phyloP scores from a whole-genome alignment of 1,140 invertebrate genomes.

The Anastatus disparis region DNA sequence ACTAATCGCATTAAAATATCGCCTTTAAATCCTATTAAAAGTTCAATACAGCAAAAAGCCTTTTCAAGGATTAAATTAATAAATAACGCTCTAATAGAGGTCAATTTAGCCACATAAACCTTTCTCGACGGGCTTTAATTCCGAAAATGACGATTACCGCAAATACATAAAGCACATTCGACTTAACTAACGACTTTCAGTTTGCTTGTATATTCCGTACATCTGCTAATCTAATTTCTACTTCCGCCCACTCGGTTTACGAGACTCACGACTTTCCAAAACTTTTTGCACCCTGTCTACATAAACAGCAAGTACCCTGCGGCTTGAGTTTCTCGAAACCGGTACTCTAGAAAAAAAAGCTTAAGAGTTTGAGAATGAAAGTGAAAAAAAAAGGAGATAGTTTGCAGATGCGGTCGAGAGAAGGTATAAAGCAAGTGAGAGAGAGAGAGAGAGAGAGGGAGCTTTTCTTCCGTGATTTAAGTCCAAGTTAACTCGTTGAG shows the following conservation, averaged over 20 bases:
- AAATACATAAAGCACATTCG: background rate
- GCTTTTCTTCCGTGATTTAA: conserved; percentile 52
- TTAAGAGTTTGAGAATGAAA: background rate
- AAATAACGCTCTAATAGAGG: background rate
- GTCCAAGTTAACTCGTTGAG: conserved; percentile 36
- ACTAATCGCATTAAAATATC: background rate
- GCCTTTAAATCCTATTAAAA: background rate
- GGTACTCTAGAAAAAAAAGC: background rate
- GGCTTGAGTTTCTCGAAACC: background rate
- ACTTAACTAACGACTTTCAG: background rate
- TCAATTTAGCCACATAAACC: background rate
- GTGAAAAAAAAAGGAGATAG: conserved; percentile 14
- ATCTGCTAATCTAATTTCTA: conserved; percentile 22
- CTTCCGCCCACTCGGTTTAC: background rate
- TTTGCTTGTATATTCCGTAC: background rate
- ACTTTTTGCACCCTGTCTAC: conserved; percentile 28
- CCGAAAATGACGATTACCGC: background rate
- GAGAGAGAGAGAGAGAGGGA: too few relatives aligned
- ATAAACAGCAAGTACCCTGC: conserved; percentile 40
- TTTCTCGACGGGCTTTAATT: background rate
- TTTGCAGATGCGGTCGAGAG: too few relatives aligned
- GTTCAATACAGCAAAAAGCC: background rate
- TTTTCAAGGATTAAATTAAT: conserved; percentile 1
- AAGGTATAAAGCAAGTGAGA: too few relatives aligned
- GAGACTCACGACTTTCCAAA: conserved; percentile 32